Evolutionary conservation across 2,888 invertebrate species (phyloP).

Genomic region (Apoda limacodes): DNA sequence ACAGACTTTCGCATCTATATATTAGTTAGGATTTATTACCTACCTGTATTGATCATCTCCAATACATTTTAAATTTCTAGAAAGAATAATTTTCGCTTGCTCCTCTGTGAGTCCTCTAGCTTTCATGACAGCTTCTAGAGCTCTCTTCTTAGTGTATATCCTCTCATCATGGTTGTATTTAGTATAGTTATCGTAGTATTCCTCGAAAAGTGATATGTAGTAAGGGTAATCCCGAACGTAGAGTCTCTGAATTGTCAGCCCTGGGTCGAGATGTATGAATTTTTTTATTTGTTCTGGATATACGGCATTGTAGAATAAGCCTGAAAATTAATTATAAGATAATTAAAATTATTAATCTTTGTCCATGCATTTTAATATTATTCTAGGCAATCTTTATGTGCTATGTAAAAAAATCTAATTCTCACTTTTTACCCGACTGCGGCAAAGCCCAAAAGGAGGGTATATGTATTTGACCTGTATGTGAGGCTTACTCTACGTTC

Average conservation of each 20-base stretch:
- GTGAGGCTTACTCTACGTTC: too few relatives aligned
- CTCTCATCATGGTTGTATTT: conserved; percentile 27
- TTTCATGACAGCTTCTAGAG: conserved; percentile 50
- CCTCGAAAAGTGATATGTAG: conserved; percentile 36
- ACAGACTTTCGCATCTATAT: too few relatives aligned
- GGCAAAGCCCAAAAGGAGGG: too few relatives aligned
- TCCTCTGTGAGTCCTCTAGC: conserved; percentile 45
- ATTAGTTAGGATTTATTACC: too few relatives aligned
- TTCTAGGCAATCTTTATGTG: background rate
- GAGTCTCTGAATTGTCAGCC: conserved; percentile 30
- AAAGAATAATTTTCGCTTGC: conserved; percentile 58
- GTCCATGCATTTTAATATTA: too few relatives aligned
- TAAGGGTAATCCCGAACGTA: conserved; percentile 27
- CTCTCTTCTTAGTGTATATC: conserved; percentile 27
- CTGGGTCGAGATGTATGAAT: conserved; percentile 43
- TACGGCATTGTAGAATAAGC: conserved; percentile 45
- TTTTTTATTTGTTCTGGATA: conserved; percentile 57
- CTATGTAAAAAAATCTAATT: background rate
- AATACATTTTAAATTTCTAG: conserved; percentile 48
- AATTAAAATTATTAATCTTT: background rate
- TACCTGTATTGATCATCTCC: conserved; percentile 50
- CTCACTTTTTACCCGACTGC: too few relatives aligned
- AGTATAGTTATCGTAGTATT: conserved; percentile 36
- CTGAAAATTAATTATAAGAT: conserved; percentile 23
- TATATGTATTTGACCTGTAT: too few relatives aligned